Conservation (phyloP, 2,888 invertebrate species). For the Ceriagrion tenellum region DNA sequence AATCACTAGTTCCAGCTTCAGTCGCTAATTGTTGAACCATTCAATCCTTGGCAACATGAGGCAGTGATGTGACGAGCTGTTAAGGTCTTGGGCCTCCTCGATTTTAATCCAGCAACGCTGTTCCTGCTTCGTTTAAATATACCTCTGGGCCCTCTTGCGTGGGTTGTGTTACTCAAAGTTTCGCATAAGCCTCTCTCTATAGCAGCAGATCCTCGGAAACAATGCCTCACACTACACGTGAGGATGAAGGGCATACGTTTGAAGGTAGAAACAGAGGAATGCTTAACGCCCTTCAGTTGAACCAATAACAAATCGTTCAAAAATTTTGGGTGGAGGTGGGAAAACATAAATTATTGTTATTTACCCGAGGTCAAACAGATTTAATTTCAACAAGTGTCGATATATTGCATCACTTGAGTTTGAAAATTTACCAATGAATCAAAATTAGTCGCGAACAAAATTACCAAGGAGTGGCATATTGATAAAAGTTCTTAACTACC, state of each 20-base stretch:
- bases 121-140: not conserved
- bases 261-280: not conserved
- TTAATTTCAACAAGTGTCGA: too few species aligned
- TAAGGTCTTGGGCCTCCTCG: not conserved
- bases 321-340: too few species aligned
- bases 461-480: too few species aligned
- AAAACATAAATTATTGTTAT: too few species aligned
- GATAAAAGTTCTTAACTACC: too few species aligned
- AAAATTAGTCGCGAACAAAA: too few species aligned
- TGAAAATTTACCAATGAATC: too few species aligned
- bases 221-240: not conserved
- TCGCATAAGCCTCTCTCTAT: not conserved
- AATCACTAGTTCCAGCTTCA: not conserved
- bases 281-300: not conserved
- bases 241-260: not conserved
- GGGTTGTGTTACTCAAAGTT: not conserved
- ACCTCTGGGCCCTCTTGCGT: not conserved
- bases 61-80: not conserved
- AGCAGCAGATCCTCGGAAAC: not conserved
- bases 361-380: too few species aligned
- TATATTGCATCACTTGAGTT: too few species aligned
- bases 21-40: not conserved
- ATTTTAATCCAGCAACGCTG: not conserved
- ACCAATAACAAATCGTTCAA: too few species aligned
- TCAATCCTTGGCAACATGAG: not conserved